phyloP scores from a whole-genome alignment of 2,113 vertebrate genomes.

The Labeo catla region DNA sequence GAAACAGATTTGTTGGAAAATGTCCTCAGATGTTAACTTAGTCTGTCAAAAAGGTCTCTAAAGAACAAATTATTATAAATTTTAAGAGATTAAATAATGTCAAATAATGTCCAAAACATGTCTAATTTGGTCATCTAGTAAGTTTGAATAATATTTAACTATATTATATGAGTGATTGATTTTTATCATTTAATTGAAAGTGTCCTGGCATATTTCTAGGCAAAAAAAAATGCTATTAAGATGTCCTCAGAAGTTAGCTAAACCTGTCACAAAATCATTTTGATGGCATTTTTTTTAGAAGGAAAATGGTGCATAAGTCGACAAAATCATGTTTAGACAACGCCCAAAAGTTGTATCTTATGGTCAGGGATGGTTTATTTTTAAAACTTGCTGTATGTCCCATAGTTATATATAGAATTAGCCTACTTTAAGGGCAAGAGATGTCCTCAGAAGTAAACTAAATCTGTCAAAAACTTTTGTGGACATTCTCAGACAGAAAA shows the following conservation, averaged over 20 bases:
- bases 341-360: background rate
- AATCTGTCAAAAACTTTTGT: background rate
- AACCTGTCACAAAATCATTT: background rate
- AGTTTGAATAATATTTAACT: background rate
- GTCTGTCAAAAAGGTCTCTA: background rate
- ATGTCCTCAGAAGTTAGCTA: background rate
- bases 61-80: background rate
- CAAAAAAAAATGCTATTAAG: background rate
- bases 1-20: background rate
- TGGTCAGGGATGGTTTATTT: background rate
- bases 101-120: background rate
- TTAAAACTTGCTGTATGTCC: background rate
- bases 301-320: background rate
- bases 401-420: background rate
- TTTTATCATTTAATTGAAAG: background rate
- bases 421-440: background rate
- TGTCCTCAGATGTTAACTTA: background rate
- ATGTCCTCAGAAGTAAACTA: background rate
- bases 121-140: background rate
- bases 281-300: background rate
- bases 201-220: background rate
- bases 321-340: background rate
- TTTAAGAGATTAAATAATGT: background rate
- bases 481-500: conserved; percentile 1
- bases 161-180: background rate